These are phyloP conservation scores for Galaxea fascicularis DNA, from an alignment of 92 coral and sea anemone genomes.

Conservation along the genomic window DNA sequence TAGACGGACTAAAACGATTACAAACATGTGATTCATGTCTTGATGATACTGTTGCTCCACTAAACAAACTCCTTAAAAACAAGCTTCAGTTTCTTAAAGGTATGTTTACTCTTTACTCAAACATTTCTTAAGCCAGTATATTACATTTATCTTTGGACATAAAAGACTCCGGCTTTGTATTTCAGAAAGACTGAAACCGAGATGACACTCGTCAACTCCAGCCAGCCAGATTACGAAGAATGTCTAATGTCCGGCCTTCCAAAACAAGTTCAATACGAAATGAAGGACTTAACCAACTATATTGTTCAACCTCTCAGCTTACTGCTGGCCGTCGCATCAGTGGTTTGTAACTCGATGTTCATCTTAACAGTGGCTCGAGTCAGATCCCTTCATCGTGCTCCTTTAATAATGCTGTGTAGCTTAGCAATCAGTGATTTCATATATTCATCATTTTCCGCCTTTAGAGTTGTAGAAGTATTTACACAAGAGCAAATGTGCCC, in stretches of 20 bases:
- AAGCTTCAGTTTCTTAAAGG: too few relatives aligned
- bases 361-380: background rate
- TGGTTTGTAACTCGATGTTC: background rate
- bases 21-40: too few relatives aligned
- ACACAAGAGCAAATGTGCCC: background rate
- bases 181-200: background rate
- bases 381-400: background rate
- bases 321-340: background rate
- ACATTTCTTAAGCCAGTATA: too few relatives aligned
- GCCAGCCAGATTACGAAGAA: background rate
- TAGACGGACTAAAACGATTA: too few relatives aligned
- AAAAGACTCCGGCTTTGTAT: background rate
- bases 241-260: background rate
- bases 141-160: too few relatives aligned
- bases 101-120: too few relatives aligned
- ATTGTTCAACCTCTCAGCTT: background rate
- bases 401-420: background rate
- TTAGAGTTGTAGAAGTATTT: background rate
- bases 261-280: background rate
- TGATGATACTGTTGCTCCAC: too few relatives aligned
- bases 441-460: background rate
- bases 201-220: background rate
- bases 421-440: background rate
- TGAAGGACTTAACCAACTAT: background rate
- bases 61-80: too few relatives aligned